phyloP scores from a whole-genome alignment of 2,113 vertebrate genomes.

The Fulmarus glacialis region DNA sequence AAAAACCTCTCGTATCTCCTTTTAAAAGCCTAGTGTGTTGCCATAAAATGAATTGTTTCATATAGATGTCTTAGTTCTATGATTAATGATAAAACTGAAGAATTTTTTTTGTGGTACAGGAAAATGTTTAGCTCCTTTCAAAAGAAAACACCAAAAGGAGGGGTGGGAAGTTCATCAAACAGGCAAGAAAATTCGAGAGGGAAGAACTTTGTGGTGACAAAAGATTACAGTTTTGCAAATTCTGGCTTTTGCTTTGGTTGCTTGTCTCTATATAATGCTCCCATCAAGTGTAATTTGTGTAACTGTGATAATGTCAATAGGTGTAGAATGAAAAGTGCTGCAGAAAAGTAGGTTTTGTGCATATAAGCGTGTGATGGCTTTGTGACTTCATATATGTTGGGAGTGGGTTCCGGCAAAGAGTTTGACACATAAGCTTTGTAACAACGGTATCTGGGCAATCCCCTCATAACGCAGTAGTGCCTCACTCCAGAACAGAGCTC shows the following conservation, averaged over 20 bases:
- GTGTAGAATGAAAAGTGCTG: background rate
- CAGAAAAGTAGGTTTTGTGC: background rate
- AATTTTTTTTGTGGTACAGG: background rate
- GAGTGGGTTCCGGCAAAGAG: background rate
- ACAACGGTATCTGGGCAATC: fast-evolving
- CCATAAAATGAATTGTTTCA: background rate
- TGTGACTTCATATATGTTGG: fast-evolving
- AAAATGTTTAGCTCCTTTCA: background rate
- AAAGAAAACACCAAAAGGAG: background rate
- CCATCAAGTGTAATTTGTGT: background rate
- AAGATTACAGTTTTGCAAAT: background rate
- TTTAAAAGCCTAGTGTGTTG: background rate
- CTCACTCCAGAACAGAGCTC: background rate
- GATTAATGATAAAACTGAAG: background rate
- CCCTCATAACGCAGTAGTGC: fast-evolving
- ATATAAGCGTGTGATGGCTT: background rate
- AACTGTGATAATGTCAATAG: background rate
- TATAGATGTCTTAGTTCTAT: background rate
- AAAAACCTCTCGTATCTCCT: background rate
- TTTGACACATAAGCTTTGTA: background rate
- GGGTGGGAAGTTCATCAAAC: background rate
- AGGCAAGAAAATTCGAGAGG: background rate
- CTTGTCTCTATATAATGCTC: background rate
- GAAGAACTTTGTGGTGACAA: background rate
- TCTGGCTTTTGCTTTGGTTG: background rate